These are phyloP conservation scores for Euleptes europaea DNA, from an alignment of 2,113 vertebrate genomes.

Conservation along the genomic window DNA sequence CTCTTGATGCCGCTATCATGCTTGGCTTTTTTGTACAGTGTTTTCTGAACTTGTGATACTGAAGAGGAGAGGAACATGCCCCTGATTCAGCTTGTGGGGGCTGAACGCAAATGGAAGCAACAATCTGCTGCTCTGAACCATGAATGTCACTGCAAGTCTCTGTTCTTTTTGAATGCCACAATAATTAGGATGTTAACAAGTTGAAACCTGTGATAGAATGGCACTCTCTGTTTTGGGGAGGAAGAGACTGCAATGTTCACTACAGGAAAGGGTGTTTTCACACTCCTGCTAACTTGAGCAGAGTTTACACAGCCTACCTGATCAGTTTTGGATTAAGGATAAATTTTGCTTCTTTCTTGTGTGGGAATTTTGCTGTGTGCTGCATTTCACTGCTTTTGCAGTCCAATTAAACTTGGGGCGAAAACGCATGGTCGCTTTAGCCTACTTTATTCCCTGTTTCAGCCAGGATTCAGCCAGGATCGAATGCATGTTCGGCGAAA, in stretches of 20 bases:
- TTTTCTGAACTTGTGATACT: not conserved
- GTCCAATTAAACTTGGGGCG: not conserved
- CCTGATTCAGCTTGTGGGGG: not conserved
- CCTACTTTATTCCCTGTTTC: too few species aligned
- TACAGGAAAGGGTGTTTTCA: too few species aligned
- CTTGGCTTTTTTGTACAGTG: slow-evolving; percentile 6
- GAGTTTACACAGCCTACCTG: too few species aligned
- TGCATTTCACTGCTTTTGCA: not conserved
- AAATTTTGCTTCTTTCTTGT: not conserved
- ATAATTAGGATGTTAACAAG: slow-evolving; percentile 46
- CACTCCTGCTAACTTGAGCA: too few species aligned
- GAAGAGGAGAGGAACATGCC: not conserved
- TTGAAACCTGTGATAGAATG: not conserved
- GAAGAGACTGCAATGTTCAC: not conserved
- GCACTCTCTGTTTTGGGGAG: not conserved
- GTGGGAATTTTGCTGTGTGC: not conserved
- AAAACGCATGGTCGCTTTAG: too few species aligned
- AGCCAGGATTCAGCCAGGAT: too few species aligned
- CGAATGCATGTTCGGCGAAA: too few species aligned
- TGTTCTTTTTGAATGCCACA: slow-evolving; percentile 42
- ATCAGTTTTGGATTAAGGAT: too few species aligned
- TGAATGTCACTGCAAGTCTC: slow-evolving; percentile 46
- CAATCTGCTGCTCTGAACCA: slow-evolving; percentile 18
- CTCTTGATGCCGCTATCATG: not conserved
- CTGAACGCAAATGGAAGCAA: slow-evolving; percentile 7